Percentiles rank a stretch among this genome's conserved stretches.
phyloP scores from a whole-genome alignment of 1,140 invertebrate genomes.

The Gonatopus flavifemur region DNA sequence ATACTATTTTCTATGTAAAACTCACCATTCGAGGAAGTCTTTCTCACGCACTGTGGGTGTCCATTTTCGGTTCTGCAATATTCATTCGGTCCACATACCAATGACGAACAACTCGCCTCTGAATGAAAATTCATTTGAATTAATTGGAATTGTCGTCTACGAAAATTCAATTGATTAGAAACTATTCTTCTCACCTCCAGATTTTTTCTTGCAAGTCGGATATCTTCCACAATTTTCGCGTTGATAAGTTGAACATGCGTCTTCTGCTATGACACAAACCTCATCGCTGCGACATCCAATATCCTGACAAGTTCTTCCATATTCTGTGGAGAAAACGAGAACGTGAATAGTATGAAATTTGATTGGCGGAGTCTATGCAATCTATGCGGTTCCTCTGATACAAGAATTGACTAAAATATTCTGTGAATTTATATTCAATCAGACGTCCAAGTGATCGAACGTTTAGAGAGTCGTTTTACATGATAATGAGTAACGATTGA shows the following conservation, averaged over 20 bases:
- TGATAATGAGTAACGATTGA: too few relatives aligned
- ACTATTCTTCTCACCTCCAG: conserved; percentile 32
- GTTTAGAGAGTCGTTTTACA: too few relatives aligned
- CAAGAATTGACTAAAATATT: too few relatives aligned
- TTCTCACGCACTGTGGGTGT: conserved; percentile 44
- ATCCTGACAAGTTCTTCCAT: conserved; percentile 73
- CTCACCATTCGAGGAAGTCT: conserved; percentile 43
- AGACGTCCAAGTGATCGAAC: too few relatives aligned
- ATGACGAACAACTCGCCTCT: conserved; percentile 42
- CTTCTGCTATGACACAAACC: conserved; percentile 71
- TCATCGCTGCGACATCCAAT: conserved; percentile 73
- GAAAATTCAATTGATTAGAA: not conserved
- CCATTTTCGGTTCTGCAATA: conserved; percentile 50
- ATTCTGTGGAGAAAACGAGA: conserved; percentile 64
- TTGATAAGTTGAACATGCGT: conserved; percentile 64
- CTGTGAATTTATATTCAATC: too few relatives aligned
- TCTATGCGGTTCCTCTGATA: too few relatives aligned
- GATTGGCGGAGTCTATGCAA: too few relatives aligned
- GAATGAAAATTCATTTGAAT: too few relatives aligned
- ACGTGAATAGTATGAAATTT: too few relatives aligned
- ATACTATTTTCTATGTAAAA: too few relatives aligned
- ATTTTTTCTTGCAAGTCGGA: conserved; percentile 65
- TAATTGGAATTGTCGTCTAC: not conserved
- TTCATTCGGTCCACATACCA: conserved; percentile 43
- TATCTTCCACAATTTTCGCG: conserved; percentile 65